Percentiles rank a stretch among this genome's conserved stretches.
Evolutionary conservation across 2,888 invertebrate species (phyloP).

Genomic region (Melangyna quadrimaculata): DNA sequence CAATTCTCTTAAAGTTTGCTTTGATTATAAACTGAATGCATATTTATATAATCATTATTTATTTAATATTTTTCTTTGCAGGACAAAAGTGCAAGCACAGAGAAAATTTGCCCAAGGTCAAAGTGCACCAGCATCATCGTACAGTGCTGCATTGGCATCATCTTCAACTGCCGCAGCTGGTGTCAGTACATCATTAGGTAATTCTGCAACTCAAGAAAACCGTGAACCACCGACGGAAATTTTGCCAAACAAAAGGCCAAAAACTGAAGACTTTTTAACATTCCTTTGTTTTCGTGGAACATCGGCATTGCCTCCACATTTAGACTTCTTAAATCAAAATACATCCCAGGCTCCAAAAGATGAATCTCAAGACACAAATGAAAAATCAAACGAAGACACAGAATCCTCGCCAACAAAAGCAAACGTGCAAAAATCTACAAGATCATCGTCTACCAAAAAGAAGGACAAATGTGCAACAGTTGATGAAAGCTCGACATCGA

Average conservation of each 20-base stretch:
- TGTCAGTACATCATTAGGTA: conserved; percentile 73
- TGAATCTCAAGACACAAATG: conserved; percentile 45
- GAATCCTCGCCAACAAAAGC: conserved; percentile 29
- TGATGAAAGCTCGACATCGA: conserved; percentile 49
- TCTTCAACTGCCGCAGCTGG: conserved; percentile 73
- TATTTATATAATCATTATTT: not conserved
- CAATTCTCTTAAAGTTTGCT: too few species aligned
- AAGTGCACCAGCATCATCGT: conserved; percentile 83
- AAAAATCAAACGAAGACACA: conserved; percentile 43
- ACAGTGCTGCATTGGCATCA: conserved; percentile 75
- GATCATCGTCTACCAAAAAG: conserved; percentile 45
- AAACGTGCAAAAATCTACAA: conserved; percentile 46
- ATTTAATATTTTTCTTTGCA: conserved; percentile 76
- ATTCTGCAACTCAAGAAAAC: conserved; percentile 84
- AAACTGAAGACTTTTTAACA: conserved; percentile 92
- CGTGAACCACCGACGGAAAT: conserved; percentile 85
- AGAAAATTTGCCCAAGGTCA: conserved; percentile 95
- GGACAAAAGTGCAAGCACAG: conserved; percentile 92
- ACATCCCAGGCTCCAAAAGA: conserved; percentile 74
- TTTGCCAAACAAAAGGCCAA: conserved; percentile 86
- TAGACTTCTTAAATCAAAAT: conserved; percentile 85
- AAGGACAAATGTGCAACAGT: conserved; percentile 32
- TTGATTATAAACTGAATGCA: too few species aligned
- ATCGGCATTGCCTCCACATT: conserved; percentile 86
- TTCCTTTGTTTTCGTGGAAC: conserved; percentile 92